Percentiles rank a stretch among this genome's conserved stretches.
These are phyloP conservation scores for Tolypeutes matacus DNA, from an alignment of 2,797 vertebrate genomes.

Conservation along the genomic window DNA sequence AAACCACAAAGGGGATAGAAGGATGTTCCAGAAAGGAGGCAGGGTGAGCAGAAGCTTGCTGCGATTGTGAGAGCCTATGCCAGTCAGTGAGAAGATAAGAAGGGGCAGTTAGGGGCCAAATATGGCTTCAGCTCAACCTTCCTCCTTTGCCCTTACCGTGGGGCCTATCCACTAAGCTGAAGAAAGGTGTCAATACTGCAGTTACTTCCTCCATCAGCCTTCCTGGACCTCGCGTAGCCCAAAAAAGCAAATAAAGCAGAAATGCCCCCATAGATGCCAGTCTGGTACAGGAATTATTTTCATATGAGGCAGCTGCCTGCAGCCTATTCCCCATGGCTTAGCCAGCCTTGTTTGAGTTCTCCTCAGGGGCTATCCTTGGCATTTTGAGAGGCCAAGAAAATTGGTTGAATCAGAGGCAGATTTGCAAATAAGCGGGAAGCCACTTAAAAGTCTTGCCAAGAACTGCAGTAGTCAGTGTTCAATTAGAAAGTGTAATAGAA, in stretches of 20 bases:
- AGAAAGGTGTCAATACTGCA: not conserved
- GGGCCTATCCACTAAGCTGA: not conserved
- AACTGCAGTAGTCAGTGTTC: not conserved
- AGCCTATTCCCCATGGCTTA: not conserved
- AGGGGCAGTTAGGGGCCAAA: not conserved
- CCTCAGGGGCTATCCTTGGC: accelerated
- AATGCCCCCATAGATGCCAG: not conserved
- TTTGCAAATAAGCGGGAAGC: slow-evolving; percentile 40
- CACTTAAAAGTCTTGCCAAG: not conserved
- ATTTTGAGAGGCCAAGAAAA: not conserved
- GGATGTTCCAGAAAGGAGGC: not conserved
- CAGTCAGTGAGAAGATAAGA: not conserved
- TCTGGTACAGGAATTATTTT: not conserved
- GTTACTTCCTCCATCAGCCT: not conserved
- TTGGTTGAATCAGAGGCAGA: not conserved
- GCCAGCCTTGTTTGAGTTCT: slow-evolving; percentile 1
- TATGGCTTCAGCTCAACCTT: not conserved
- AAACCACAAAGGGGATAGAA: not conserved
- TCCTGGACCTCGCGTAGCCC: not conserved
- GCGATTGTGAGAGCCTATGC: not conserved
- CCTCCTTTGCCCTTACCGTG: not conserved
- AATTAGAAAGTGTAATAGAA: not conserved
- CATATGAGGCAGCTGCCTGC: not conserved
- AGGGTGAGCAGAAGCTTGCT: not conserved
- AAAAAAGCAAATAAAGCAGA: not conserved